Evolutionary conservation across 2,888 invertebrate species (phyloP).

Genomic region (Ophioninae sp.): DNA sequence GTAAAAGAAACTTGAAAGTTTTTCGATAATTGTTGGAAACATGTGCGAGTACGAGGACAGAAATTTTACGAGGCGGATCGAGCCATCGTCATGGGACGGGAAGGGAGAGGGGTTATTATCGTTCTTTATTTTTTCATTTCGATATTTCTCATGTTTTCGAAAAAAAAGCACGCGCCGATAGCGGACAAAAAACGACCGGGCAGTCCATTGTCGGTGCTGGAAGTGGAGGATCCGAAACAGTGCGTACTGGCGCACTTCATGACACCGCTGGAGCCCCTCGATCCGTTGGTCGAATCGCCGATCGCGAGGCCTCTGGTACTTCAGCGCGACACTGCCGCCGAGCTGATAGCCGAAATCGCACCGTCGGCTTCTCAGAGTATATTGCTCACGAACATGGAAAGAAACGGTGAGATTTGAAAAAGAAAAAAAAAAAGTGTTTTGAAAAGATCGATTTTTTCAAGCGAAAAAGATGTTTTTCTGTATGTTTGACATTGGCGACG

Average conservation of each 20-base stretch:
- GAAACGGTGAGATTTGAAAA: conserved; percentile 83
- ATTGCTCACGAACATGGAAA: conserved; percentile 94
- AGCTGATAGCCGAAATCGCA: conserved; percentile 88
- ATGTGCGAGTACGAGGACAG: neutral
- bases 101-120: neutral
- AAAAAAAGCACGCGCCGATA: conserved; percentile 84
- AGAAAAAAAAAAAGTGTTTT: neutral
- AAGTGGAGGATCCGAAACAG: conserved; percentile 94
- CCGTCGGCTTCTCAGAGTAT: conserved; percentile 86
- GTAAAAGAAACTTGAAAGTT: neutral
- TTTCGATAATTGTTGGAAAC: neutral
- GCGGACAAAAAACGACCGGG: conserved; percentile 82
- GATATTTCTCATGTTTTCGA: conserved; percentile 50
- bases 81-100: neutral
- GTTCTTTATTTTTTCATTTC: neutral
- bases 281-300: conserved; percentile 92
- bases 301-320: conserved; percentile 89
- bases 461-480: neutral
- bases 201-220: conserved; percentile 87
- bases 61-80: neutral
- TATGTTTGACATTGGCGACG: neutral
- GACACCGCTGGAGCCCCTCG: conserved; percentile 93
- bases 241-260: conserved; percentile 94
- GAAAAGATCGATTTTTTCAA: neutral
- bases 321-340: conserved; percentile 90